Base-by-base conservation (phyloP, 53 echinoderm and acorn worm species). In the Stichopus horrens region DNA sequence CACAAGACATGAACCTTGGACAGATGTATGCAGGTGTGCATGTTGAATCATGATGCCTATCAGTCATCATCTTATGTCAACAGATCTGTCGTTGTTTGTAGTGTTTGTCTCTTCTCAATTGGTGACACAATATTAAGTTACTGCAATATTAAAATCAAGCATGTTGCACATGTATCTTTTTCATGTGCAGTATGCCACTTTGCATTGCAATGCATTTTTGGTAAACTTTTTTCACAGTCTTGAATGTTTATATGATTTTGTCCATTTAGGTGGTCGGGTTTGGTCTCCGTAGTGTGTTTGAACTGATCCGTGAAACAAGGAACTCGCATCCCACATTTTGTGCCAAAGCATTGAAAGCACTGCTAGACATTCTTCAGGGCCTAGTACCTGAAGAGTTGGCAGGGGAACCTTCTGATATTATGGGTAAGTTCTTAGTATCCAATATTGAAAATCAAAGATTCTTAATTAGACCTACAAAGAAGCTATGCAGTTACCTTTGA, bases 281-380 rank as follows among this genome's bases (percentile, higher is more conserved):
- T 76, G 97, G 97, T 23, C 88, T 96, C 54, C 90, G 95, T 7
- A 95, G 97, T 77, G 95, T 96, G 67, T 95, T 96, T 93, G 95
- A 93, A 81, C 81, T 96, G 59, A 92, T 95, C 80, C 93, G 97
- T n/a, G 95, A 95, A 82, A 95, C 95, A 20, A 89, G 88, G 74
- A 90, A 86, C 18, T 91, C 97, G 8, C 95, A 96, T 57, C 93
- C 97, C 7, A 79, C 88, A 6, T 83, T 95, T 76, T 96, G 97
- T 88, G 90, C 91, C 51, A 90, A 94, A 53, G 95, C 97, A 14
- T 83, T 96, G 55, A 92, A 95, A 68, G 95, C 97, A 9, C 90
- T 96, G 73, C 83, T 96, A 58, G 97, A 95, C 58, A 96, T 95
- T 82, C 91, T 96, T 7, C 95, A 96, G 71, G 97, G 97, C 0